Percentiles rank a stretch among this genome's conserved stretches.
phyloP scores from a whole-genome alignment of 1,140 invertebrate genomes.

The Papilio polytes region DNA sequence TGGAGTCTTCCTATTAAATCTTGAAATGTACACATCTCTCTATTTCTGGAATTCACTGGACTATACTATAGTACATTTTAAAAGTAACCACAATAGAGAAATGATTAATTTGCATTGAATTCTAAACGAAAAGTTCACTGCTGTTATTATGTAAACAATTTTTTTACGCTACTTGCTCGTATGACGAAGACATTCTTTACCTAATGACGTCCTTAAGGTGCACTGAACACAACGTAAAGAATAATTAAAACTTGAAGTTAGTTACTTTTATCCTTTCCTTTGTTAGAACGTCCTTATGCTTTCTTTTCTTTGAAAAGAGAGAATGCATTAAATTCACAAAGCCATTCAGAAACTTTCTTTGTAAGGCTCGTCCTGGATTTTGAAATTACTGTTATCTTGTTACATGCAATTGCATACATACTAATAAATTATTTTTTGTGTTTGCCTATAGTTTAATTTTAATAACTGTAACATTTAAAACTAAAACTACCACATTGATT shows the following conservation, averaged over 20 bases:
- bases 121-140: neutral
- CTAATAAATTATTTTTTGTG: neutral
- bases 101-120: neutral
- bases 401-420: neutral
- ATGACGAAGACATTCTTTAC: neutral
- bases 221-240: neutral
- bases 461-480: too few species aligned
- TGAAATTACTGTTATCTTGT: neutral
- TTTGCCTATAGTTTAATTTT: too few species aligned
- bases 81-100: neutral
- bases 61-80: neutral
- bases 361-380: constrained; percentile 1
- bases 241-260: constrained; percentile 16
- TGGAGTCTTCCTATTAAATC: too few species aligned
- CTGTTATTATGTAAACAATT: neutral
- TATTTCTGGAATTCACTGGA: neutral
- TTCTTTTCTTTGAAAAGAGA: constrained; percentile 2
- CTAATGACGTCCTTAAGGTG: constrained; percentile 16
- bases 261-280: constrained; percentile 22
- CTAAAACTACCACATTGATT: too few species aligned
- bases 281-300: constrained; percentile 13
- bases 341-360: constrained; percentile 25
- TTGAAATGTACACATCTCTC: neutral
- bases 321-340: constrained; percentile 17
- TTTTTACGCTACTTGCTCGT: neutral